These are phyloP conservation scores for Ophion costatus DNA, from an alignment of 2,888 invertebrate genomes.

Conservation along the genomic window DNA sequence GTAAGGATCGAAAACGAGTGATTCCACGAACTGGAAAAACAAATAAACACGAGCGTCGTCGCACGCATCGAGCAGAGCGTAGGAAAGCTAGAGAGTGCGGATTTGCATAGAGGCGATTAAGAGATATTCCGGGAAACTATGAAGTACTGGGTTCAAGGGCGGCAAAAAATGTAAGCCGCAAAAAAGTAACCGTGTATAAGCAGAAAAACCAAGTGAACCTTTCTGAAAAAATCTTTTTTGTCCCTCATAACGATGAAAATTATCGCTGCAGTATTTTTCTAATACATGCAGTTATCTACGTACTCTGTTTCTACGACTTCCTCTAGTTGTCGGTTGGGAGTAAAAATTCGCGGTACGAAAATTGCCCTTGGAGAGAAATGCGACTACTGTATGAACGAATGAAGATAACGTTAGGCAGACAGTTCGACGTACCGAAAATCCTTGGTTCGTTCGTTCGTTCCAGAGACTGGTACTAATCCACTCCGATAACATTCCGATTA, in stretches of 20 bases:
- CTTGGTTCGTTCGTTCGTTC: slow-evolving; percentile 34
- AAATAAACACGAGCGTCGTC: neutral
- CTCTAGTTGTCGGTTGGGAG: neutral
- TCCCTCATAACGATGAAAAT: neutral
- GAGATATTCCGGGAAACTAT: slow-evolving; percentile 23
- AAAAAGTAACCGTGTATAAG: neutral
- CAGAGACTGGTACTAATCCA: slow-evolving; percentile 55
- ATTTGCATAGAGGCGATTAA: slow-evolving; percentile 10
- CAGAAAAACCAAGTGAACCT: neutral
- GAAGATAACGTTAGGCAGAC: slow-evolving; percentile 55
- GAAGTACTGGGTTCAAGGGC: neutral
- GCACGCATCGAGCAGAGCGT: slow-evolving; percentile 11
- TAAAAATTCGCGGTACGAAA: slow-evolving; percentile 16
- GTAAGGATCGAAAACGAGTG: slow-evolving; percentile 20
- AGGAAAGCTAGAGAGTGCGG: neutral
- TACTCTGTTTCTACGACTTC: neutral
- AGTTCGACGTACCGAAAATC: slow-evolving; percentile 64
- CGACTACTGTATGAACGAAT: slow-evolving; percentile 27
- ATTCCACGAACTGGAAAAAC: slow-evolving; percentile 8
- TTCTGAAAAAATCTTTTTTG: neutral
- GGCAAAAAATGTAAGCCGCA: neutral
- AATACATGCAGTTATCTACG: neutral
- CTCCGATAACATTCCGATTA: slow-evolving; percentile 67
- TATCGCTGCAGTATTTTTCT: neutral
- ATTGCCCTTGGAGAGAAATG: slow-evolving; percentile 15